Percentiles rank a stretch among this genome's conserved stretches.
Evolutionary conservation across 2,888 invertebrate species (phyloP).

Genomic region (Cistogaster globosa): DNA sequence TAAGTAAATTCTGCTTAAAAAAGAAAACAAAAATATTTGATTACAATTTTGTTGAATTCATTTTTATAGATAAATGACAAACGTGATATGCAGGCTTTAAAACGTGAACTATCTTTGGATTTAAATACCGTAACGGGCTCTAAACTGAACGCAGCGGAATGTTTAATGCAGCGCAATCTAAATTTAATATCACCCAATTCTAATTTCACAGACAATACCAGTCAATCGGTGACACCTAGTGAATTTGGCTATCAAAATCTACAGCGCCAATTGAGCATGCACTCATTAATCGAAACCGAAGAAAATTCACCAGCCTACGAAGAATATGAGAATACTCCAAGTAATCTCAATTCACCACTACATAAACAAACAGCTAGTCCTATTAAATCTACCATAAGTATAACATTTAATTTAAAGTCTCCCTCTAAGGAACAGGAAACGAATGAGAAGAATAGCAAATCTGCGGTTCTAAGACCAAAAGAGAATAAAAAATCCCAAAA

Average conservation of each 20-base stretch:
- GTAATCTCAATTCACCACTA: constrained; percentile 77
- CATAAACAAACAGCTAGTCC: constrained; percentile 83
- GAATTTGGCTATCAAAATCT: constrained; percentile 83
- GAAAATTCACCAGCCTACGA: constrained; percentile 82
- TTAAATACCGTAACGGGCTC: constrained; percentile 76
- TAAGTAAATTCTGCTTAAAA: constrained; percentile 72
- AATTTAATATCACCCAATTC: constrained; percentile 79
- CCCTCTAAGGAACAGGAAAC: constrained; percentile 82
- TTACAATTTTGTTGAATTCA: neutral
- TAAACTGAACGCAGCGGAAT: constrained; percentile 71
- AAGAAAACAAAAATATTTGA: neutral
- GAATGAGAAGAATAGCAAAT: constrained; percentile 83
- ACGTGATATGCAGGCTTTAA: constrained; percentile 82
- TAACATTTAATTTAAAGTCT: constrained; percentile 86
- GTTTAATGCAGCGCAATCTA: constrained; percentile 54
- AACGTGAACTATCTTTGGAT: constrained; percentile 82
- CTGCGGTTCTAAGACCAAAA: constrained; percentile 66
- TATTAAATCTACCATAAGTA: constrained; percentile 88
- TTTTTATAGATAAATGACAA: constrained; percentile 76
- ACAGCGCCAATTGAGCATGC: constrained; percentile 82
- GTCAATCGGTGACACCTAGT: constrained; percentile 83
- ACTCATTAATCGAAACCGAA: constrained; percentile 80
- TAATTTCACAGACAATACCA: constrained; percentile 83
- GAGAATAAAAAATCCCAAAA: constrained; percentile 75
- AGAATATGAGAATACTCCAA: constrained; percentile 81